Evolutionary conservation across 2,113 vertebrate species (phyloP), one percentile per base, ranked within the genome.

Genomic region (Riparia riparia): DNA sequence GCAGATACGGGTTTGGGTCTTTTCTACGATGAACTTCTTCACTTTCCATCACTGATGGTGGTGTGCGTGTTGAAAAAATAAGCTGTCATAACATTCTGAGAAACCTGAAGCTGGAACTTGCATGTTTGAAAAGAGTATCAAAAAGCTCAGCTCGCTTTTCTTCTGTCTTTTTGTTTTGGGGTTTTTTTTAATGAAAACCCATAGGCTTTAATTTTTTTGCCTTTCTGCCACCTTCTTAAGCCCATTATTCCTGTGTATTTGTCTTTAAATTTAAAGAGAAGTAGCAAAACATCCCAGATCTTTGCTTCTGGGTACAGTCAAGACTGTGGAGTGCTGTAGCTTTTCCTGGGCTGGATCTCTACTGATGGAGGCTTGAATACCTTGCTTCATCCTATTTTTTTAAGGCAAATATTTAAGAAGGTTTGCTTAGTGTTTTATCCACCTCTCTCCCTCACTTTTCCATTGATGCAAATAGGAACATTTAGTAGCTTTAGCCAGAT

Each of bases 21-120:
- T 76, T 71, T n/a, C 54, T 68, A 10, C 0, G 0, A 22, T 37
- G 8, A 42, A 6, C 25, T 76, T 32, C 24, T 57, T 87, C 11
- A 9, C 6, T 79, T 76, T 32, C 45, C 12, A 34, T 76, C 17
- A 4, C 22, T 82, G 14, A 7, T 82, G 37, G 12, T 78, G 42
- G 9, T 50, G 14, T 74, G 18, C 49, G 25, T 71, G 4, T 79
- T 63, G 70, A n/a, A 84, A 81, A 87, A 89, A 63, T 50, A 54
- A 57, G 4, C 12, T 54, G 20, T 63, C 44, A 4, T 34, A 7
- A 2, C 53, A 32, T 54, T 58, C 22, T 25, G 39, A 86, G 76
- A 31, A 58, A 56, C 19, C 19, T n/a, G 22, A 63, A 74, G 31
- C 31, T 53, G 42, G 37, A 82, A 32, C 49, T 47, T 92, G 54